Conservation (phyloP, 2,797 vertebrate genomes). For the Chiloscyllium punctatum region DNA sequence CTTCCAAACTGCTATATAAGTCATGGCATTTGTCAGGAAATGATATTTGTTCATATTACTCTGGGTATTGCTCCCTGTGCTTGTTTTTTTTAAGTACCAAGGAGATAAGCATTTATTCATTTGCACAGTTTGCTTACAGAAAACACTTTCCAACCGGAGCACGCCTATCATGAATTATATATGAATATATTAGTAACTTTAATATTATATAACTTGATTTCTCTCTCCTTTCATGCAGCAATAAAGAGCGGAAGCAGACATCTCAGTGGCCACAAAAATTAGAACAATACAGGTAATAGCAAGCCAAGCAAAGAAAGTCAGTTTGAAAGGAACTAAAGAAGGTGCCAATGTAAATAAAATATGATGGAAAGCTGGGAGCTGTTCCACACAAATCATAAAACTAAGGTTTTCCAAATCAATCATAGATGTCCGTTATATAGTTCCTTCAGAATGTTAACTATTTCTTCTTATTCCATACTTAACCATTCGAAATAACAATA, state of each 20-base stretch:
- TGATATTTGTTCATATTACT: neutral
- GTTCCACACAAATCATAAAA: neutral
- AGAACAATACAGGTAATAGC: slow-evolving; percentile 64
- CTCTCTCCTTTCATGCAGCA: slow-evolving; percentile 42
- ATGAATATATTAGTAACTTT: neutral
- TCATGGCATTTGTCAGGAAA: neutral
- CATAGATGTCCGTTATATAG: neutral
- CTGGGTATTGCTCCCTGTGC: neutral
- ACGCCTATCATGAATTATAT: neutral
- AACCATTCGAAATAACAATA: too few species aligned
- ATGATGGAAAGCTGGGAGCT: neutral
- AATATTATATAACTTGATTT: slow-evolving; percentile 30
- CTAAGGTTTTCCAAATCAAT: neutral
- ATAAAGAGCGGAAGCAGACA: slow-evolving; percentile 2
- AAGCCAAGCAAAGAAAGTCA: slow-evolving; percentile 30
- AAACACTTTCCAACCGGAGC: neutral
- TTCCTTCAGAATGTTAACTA: neutral
- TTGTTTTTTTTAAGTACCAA: neutral
- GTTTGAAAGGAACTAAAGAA: neutral
- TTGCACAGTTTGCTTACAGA: neutral
- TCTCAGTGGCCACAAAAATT: slow-evolving; percentile 62
- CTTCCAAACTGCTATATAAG: too few species aligned
- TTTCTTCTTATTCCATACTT: neutral
- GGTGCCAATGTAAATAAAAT: neutral
- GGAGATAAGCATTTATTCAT: neutral